Percentiles rank a stretch among this genome's conserved stretches.
Evolutionary conservation across 2,113 vertebrate genomes (phyloP).

Genomic region (Carassius auratus): DNA sequence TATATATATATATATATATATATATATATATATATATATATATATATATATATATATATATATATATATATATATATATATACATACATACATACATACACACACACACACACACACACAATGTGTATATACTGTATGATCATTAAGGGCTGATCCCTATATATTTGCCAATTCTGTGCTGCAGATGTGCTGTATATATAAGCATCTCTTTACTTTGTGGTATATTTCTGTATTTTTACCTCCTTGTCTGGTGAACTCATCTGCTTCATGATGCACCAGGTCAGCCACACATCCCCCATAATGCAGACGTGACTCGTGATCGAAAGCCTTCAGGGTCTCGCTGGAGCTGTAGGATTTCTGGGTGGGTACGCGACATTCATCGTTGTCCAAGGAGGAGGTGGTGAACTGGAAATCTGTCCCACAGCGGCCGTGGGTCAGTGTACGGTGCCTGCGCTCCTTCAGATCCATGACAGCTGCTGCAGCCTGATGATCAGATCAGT

Average conservation of each 20-base stretch:
- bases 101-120: too few species aligned
- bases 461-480: conserved; percentile 82
- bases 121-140: too few species aligned
- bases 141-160: background rate
- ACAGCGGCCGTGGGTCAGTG: conserved; percentile 86
- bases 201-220: background rate
- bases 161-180: background rate
- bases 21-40: too few species aligned
- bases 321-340: conserved; percentile 94
- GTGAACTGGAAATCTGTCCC: conserved; percentile 91
- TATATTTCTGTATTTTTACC: conserved; percentile 40
- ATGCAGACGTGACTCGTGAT: conserved; percentile 91
- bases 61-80: too few species aligned
- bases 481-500: background rate
- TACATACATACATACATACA: too few species aligned
- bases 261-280: conserved; percentile 92
- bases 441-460: conserved; percentile 90
- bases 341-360: conserved; percentile 98
- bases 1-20: too few species aligned
- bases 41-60: too few species aligned
- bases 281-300: conserved; percentile 91
- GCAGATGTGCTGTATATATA: background rate
- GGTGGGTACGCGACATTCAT: conserved; percentile 92
- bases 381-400: conserved; percentile 88
- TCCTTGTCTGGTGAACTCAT: conserved; percentile 96